These are phyloP conservation scores for Aegithalos caudatus DNA, from an alignment of 2,113 vertebrate genomes.

Conservation along the genomic window DNA sequence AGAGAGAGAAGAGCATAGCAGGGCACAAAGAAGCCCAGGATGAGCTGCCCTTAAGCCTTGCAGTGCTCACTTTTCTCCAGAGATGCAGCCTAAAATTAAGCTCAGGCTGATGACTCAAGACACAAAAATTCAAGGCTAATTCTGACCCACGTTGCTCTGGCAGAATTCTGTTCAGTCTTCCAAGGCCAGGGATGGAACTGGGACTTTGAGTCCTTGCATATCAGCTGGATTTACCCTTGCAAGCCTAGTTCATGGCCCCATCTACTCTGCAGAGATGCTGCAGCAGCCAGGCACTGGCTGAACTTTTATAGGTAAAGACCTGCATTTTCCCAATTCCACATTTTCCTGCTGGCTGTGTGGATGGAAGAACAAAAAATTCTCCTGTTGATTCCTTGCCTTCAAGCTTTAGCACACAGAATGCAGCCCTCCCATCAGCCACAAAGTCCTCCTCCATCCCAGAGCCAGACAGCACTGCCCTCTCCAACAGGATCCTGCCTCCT, in stretches of 20 bases:
- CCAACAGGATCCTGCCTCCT: not conserved
- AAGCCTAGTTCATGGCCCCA: not conserved
- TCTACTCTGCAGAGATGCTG: not conserved
- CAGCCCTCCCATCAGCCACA: not conserved
- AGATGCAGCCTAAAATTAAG: not conserved
- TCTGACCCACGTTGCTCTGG: not conserved
- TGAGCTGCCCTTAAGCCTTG: not conserved
- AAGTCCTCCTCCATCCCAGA: not conserved
- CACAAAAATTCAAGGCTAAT: not conserved
- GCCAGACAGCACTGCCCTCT: not conserved
- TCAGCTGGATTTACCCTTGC: not conserved
- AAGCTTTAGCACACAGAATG: not conserved
- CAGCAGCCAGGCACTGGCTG: fast-evolving
- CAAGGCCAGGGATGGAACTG: not conserved
- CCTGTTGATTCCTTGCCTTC: not conserved
- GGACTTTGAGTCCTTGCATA: not conserved
- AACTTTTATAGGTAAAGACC: not conserved
- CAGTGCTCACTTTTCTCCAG: not conserved
- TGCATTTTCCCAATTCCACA: not conserved
- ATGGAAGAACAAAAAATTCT: not conserved
- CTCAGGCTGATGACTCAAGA: not conserved
- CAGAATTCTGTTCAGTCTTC: not conserved
- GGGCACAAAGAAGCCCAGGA: not conserved
- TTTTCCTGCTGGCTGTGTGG: not conserved
- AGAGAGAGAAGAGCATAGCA: not conserved